Percentiles rank a stretch among this genome's conserved stretches.
Conservation (phyloP, 1,140 invertebrate genomes). For the Asbolus verrucosus region DNA sequence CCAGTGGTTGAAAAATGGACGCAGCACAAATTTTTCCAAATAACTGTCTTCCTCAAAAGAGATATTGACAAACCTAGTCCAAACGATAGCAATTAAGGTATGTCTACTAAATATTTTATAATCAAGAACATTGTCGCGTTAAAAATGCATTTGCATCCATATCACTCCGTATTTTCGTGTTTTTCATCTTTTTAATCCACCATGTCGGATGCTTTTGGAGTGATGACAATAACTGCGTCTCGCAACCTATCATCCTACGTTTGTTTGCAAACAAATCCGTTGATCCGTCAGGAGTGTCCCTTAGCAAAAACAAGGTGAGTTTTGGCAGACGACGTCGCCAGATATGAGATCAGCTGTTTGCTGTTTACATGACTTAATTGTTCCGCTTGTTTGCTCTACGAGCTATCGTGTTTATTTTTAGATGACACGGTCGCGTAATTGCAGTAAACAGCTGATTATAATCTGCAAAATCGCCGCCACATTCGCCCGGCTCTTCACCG, state of each 20-base stretch:
- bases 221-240: background rate
- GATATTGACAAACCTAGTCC: too few relatives aligned
- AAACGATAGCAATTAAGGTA: too few relatives aligned
- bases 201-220: too few relatives aligned
- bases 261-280: slow-evolving; percentile 10
- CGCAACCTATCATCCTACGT: background rate
- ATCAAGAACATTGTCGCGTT: too few relatives aligned
- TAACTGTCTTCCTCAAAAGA: too few relatives aligned
- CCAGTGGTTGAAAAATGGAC: too few relatives aligned
- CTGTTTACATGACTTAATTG: slow-evolving; percentile 46
- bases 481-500: too few relatives aligned
- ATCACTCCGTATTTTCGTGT: too few relatives aligned
- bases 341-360: slow-evolving; percentile 43
- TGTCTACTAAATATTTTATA: too few relatives aligned
- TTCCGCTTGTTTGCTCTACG: slow-evolving; percentile 42
- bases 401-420: slow-evolving; percentile 42
- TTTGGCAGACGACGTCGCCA: slow-evolving; percentile 29
- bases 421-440: slow-evolving; percentile 45
- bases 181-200: too few relatives aligned
- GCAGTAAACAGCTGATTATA: slow-evolving; percentile 45
- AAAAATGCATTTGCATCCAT: too few relatives aligned
- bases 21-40: too few relatives aligned
- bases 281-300: background rate
- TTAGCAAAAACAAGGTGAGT: slow-evolving; percentile 10
- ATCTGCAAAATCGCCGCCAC: slow-evolving; percentile 31